Percentiles rank a stretch among this genome's conserved stretches.
These are phyloP conservation scores for Dasypolia templi DNA, from an alignment of 2,888 invertebrate genomes.

Conservation along the genomic window DNA sequence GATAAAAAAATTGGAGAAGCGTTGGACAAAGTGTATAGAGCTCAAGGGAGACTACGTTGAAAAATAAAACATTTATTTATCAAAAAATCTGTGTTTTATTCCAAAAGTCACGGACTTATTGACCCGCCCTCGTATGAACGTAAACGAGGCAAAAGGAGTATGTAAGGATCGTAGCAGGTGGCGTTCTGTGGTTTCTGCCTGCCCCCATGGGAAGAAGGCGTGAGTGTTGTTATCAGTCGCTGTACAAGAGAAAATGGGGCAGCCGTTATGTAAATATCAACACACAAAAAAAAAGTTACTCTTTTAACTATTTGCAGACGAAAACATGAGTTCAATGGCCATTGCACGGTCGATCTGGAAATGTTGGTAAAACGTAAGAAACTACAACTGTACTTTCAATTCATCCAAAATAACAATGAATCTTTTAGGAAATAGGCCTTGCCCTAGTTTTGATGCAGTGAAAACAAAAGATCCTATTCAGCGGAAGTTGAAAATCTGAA, in stretches of 20 bases:
- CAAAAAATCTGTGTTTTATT: too few species aligned
- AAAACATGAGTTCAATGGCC: neutral
- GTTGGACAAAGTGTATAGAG: too few species aligned
- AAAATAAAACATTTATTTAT: too few species aligned
- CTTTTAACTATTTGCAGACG: neutral
- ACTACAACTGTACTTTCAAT: constrained; percentile 10
- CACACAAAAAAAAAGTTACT: neutral
- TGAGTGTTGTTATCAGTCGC: neutral
- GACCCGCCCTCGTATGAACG: too few species aligned
- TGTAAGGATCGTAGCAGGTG: too few species aligned
- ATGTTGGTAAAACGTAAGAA: constrained; percentile 7
- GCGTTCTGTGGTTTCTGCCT: too few species aligned
- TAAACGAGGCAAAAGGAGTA: too few species aligned
- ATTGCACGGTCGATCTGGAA: neutral
- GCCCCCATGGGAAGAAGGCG: too few species aligned
- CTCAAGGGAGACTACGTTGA: too few species aligned
- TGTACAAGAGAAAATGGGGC: neutral
- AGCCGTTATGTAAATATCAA: constrained; percentile 1
- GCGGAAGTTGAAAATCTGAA: constrained; percentile 37
- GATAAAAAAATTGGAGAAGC: too few species aligned
- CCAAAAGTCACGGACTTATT: too few species aligned
- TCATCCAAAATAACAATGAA: constrained; percentile 34
- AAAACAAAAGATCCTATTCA: constrained; percentile 59
- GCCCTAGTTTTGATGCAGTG: constrained; percentile 49
- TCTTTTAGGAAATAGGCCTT: constrained; percentile 35